Evolutionary conservation across 2,888 invertebrate genomes (phyloP), one percentile per base, ranked within the genome.

Genomic region (Meliscaeva auricollis): DNA sequence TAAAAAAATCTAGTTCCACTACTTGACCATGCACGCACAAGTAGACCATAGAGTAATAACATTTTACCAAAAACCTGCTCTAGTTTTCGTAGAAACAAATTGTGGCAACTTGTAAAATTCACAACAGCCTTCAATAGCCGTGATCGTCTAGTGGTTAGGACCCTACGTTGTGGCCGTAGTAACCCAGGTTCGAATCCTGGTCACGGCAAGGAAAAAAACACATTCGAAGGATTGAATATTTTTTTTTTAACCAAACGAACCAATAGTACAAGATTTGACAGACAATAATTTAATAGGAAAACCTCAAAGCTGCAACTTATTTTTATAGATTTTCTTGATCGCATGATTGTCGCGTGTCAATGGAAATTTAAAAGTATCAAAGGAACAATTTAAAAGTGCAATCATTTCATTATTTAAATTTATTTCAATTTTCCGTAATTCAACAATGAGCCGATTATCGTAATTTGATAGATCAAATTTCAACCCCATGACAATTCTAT

Each of bases 141-240:
- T 91, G 91, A 91, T 91, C 91, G 91, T 91, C 91, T 91, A 91
- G 91, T 91, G 91, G 91, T 91, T 91, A 91, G 91, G 91, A 91
- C 91, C 91, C 91, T 89, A 91, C 91, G 91, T 91, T 91, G 91
- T 91, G 91, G 91, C 91, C 91, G 91, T 91, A 89, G 91, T 91
- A 91, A 91, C 91, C 91, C 91, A 91, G 91, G 91, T 91, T 91
- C 91, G 91, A 91, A 91, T 91, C 91, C 91, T 91, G 91, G 91
- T 91, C 87, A 20, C 77, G 17, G 83, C 91, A 91, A 90, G n/a
- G n/a, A n/a, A n/a, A 9, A 9, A 38, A 13, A 38, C 11, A 38
- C 69, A 44, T 15, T 20, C 15, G 62, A 62, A 62, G 62, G 62
- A 62, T 22, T 30, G 0, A 11, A 30, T 26, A 22, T 26, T 60